Percentiles rank a stretch among this genome's conserved stretches.
Conservation (phyloP, 2,113 vertebrate species). For the Pogonocichla stellata region DNA sequence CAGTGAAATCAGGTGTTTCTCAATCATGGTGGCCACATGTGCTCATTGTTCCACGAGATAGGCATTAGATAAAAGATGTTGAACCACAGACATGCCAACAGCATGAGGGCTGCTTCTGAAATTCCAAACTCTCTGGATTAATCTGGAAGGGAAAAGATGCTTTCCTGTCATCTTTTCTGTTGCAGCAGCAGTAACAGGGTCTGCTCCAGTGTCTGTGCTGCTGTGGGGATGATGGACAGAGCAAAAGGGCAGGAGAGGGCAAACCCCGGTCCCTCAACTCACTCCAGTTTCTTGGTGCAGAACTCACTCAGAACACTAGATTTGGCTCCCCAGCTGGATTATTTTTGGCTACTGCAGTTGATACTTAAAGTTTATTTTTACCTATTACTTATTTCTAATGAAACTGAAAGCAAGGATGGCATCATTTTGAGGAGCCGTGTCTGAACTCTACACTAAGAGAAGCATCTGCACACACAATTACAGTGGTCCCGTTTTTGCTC, state of each 20-base stretch:
- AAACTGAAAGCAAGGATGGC: not conserved
- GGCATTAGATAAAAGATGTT: rapidly evolving
- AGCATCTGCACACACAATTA: conserved; percentile 29
- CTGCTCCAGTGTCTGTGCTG: not conserved
- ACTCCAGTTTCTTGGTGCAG: not conserved
- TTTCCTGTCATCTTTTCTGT: not conserved
- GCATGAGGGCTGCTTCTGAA: not conserved
- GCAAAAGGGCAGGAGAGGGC: not conserved
- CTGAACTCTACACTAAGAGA: not conserved
- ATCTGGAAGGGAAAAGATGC: not conserved
- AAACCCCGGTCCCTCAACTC: rapidly evolving
- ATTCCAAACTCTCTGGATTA: not conserved
- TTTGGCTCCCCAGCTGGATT: not conserved
- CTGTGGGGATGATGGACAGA: not conserved
- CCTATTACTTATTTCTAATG: not conserved
- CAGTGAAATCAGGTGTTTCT: not conserved
- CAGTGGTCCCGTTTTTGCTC: conserved; percentile 36
- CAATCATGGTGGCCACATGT: rapidly evolving
- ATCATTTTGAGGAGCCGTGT: not conserved
- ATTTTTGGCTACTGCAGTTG: not conserved
- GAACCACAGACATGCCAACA: rapidly evolving
- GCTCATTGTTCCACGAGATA: rapidly evolving
- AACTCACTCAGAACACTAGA: not conserved
- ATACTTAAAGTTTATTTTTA: conserved; percentile 35
- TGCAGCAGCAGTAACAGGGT: not conserved